A percentile compares a stretch with the other conserved stretches of the same genome.
Conservation (phyloP, 1,140 invertebrate genomes). For the Branchinecta lynchi region DNA sequence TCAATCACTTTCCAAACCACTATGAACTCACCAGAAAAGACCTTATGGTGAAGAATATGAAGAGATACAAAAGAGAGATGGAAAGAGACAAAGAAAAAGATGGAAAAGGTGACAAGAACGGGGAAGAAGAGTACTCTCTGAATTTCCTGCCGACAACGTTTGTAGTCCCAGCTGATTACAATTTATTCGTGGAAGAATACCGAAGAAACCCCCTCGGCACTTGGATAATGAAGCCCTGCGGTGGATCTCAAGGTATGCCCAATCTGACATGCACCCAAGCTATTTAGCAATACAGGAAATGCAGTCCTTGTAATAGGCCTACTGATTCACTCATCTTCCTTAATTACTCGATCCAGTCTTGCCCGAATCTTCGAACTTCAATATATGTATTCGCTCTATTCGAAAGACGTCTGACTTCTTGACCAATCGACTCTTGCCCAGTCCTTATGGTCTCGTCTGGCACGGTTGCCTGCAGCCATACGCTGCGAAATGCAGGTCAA, state of each 20-base stretch:
- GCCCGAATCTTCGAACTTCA: too few species aligned
- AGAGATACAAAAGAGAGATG: slow-evolving; percentile 75
- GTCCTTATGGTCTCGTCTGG: too few species aligned
- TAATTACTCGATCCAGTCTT: slow-evolving; percentile 1
- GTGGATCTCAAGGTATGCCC: slow-evolving; percentile 53
- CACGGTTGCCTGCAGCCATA: too few species aligned
- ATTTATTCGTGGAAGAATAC: slow-evolving; percentile 91
- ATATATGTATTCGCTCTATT: too few species aligned
- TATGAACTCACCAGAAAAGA: slow-evolving; percentile 89
- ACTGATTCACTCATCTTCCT: not conserved
- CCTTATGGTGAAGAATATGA: slow-evolving; percentile 87
- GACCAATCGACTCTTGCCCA: too few species aligned
- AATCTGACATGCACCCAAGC: slow-evolving; percentile 16
- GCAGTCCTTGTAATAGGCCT: slow-evolving; percentile 5
- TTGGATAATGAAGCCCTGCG: slow-evolving; percentile 96
- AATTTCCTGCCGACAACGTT: slow-evolving; percentile 88
- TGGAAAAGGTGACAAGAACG: slow-evolving; percentile 43
- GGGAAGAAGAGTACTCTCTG: slow-evolving; percentile 48
- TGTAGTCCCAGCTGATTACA: slow-evolving; percentile 82
- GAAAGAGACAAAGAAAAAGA: slow-evolving; percentile 57
- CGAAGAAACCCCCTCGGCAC: slow-evolving; percentile 72
- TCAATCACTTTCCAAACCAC: slow-evolving; percentile 86
- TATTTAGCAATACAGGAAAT: slow-evolving; percentile 11
- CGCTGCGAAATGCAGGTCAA: too few species aligned
- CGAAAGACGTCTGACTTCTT: too few species aligned